Evolutionary conservation across 2,113 vertebrate genomes (phyloP).

Genomic region (Ammodramus savannarum): DNA sequence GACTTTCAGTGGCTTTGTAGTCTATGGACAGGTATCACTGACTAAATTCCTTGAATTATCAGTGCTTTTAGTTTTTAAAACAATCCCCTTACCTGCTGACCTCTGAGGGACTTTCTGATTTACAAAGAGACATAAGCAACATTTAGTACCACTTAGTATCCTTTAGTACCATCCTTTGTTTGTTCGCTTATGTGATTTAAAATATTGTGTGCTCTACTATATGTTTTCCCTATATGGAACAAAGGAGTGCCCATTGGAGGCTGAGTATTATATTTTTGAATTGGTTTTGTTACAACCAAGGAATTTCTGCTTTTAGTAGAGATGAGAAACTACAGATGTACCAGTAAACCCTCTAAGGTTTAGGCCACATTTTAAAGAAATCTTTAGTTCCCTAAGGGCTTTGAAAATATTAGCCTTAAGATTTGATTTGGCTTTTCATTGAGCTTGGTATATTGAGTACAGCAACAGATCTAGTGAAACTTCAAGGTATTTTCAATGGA

Average conservation of each 20-base stretch:
- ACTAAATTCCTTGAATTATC: background rate
- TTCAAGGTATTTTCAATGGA: background rate
- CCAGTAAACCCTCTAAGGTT: background rate
- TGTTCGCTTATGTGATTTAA: background rate
- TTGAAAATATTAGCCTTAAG: background rate
- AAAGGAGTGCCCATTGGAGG: background rate
- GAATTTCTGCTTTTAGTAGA: background rate
- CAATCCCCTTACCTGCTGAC: background rate
- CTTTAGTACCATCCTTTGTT: background rate
- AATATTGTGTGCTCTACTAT: background rate
- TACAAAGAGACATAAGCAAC: background rate
- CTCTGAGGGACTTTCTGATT: background rate
- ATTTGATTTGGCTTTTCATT: background rate
- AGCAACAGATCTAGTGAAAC: background rate
- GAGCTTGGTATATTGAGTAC: background rate
- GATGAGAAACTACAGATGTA: background rate
- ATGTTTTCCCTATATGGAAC: background rate
- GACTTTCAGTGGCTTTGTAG: background rate
- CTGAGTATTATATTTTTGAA: background rate
- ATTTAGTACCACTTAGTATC: background rate
- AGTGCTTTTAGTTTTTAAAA: background rate
- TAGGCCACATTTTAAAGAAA: background rate
- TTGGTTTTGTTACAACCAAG: background rate
- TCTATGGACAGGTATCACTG: background rate
- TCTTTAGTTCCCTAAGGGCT: background rate